These are phyloP conservation scores for Chaenodraco wilsoni DNA, from an alignment of 2,797 vertebrate genomes.

Conservation along the genomic window DNA sequence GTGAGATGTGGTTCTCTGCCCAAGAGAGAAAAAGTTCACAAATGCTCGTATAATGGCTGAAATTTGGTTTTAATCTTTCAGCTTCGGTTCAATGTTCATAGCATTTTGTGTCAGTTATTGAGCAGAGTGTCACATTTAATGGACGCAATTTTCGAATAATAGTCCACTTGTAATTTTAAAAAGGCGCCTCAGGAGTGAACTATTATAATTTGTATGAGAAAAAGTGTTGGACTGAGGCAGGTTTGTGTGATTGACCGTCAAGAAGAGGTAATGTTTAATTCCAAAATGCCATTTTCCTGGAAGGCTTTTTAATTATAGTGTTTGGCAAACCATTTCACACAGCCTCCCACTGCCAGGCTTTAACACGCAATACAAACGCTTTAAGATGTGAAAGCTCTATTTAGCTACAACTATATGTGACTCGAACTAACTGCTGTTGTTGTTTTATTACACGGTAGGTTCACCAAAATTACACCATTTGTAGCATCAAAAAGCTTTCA, in stretches of 20 bases:
- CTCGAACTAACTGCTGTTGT: not conserved
- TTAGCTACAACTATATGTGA: not conserved
- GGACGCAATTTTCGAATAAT: constrained; percentile 24
- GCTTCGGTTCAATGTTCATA: not conserved
- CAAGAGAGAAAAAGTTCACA: constrained; percentile 3
- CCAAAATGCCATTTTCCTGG: not conserved
- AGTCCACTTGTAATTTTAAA: constrained; percentile 16
- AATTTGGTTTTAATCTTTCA: constrained; percentile 4
- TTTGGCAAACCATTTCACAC: not conserved
- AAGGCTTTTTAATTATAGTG: constrained; percentile 9
- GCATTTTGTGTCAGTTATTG: constrained; percentile 20
- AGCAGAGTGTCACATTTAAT: constrained; percentile 19
- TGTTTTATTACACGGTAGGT: not conserved
- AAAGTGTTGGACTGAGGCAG: not conserved
- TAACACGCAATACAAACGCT: not conserved
- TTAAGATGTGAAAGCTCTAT: not conserved
- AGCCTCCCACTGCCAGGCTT: not conserved
- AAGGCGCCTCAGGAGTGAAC: constrained; percentile 17
- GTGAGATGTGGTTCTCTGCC: constrained; percentile 26
- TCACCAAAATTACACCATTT: not conserved
- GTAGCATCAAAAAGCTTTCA: not conserved
- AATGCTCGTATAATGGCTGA: constrained; percentile 6
- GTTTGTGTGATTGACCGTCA: not conserved
- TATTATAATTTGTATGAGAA: constrained; percentile 8
- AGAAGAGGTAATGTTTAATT: constrained; percentile 4